These are phyloP conservation scores for Pteronotus mesoamericanus DNA, from an alignment of 2,797 vertebrate genomes.

Conservation along the genomic window DNA sequence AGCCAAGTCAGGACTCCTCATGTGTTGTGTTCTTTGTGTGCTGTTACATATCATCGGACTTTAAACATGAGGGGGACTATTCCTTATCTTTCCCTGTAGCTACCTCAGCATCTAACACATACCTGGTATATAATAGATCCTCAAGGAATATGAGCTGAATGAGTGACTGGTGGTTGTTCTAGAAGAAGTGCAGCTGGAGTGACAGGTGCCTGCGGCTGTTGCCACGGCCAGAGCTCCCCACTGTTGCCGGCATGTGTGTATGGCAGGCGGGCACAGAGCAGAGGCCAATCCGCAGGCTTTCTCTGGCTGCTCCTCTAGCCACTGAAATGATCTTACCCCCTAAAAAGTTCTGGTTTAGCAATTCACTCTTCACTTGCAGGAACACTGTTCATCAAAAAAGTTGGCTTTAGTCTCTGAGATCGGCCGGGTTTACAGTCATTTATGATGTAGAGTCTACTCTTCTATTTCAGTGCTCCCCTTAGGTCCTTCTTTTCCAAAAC, in stretches of 20 bases:
- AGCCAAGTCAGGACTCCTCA: background rate
- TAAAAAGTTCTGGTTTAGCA: background rate
- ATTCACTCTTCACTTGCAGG: background rate
- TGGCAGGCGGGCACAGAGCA: background rate
- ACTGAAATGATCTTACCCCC: background rate
- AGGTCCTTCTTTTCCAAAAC: background rate
- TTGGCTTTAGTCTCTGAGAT: background rate
- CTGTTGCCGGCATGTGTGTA: no score
- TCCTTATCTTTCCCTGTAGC: background rate
- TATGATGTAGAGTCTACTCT: background rate
- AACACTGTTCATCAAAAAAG: background rate
- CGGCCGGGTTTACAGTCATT: background rate
- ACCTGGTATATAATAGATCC: rapidly evolving
- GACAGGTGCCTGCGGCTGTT: background rate
- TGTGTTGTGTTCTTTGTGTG: background rate
- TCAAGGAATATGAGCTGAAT: background rate
- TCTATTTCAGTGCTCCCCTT: background rate
- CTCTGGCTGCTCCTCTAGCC: background rate
- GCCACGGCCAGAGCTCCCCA: background rate
- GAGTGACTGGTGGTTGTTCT: background rate
- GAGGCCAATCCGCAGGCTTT: background rate
- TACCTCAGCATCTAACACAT: background rate
- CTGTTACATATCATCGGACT: rapidly evolving
- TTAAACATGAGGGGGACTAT: background rate
- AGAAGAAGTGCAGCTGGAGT: background rate